phyloP scores from a whole-genome alignment of 2,797 vertebrate genomes.

The Oophaga sylvatica region DNA sequence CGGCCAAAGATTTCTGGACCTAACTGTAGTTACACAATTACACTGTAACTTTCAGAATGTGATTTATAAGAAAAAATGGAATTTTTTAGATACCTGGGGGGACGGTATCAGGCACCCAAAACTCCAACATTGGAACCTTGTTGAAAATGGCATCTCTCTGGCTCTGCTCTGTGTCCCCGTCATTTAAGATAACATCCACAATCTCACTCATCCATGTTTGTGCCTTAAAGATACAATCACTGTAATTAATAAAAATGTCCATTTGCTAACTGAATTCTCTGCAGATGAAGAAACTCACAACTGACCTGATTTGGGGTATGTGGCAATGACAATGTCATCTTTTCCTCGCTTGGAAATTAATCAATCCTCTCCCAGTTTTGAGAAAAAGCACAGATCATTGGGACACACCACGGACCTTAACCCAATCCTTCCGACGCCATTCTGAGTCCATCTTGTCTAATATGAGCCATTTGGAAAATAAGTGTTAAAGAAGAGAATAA shows the following conservation, averaged over 20 bases:
- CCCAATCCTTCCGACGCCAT: conserved; percentile 63
- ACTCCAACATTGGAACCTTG: conserved; percentile 83
- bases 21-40: background rate
- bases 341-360: conserved; percentile 67
- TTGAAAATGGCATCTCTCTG: conserved; percentile 75
- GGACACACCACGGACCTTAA: conserved; percentile 61
- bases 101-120: conserved; percentile 46
- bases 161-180: conserved; percentile 79
- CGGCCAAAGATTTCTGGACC: no score
- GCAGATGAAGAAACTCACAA: background rate
- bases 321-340: conserved; percentile 70
- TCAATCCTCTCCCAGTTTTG: conserved; percentile 69
- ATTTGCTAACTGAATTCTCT: no score
- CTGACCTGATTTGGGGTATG: conserved; percentile 76
- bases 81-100: conserved; percentile 22
- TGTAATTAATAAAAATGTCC: background rate
- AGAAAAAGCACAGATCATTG: conserved; percentile 66
- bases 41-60: background rate
- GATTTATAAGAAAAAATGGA: background rate
- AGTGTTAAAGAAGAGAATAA: no score
- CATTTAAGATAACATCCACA: conserved; percentile 83
- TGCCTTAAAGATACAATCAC: conserved; percentile 74
- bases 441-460: background rate
- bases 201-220: conserved; percentile 94
- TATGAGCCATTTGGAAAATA: background rate